A percentile compares a stretch with the other conserved stretches of the same genome.
Evolutionary conservation across 2,113 vertebrate species (phyloP).

Genomic region (Gallinago undulata): DNA sequence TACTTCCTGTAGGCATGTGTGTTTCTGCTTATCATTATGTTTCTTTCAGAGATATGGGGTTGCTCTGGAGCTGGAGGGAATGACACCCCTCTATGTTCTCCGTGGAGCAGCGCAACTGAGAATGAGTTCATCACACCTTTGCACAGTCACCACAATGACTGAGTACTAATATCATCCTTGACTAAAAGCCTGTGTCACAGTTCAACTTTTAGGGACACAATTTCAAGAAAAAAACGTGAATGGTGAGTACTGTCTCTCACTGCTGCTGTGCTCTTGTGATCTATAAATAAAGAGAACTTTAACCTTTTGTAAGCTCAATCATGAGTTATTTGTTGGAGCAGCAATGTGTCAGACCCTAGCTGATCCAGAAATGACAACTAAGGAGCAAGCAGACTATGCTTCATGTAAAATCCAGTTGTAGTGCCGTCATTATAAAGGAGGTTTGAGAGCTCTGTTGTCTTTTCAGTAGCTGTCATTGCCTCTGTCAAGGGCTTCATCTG

Average conservation of each 20-base stretch:
- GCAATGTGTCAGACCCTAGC: neutral
- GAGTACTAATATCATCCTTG: neutral
- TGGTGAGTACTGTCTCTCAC: neutral
- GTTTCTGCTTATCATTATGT: neutral
- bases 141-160: neutral
- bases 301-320: slow-evolving; percentile 34
- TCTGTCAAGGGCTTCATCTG: slow-evolving; percentile 24
- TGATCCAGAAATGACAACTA: slow-evolving; percentile 48
- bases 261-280: neutral
- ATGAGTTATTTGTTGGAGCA: slow-evolving; percentile 51
- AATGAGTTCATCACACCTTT: neutral
- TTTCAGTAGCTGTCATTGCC: slow-evolving; percentile 41
- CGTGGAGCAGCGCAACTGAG: neutral
- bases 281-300: slow-evolving; percentile 49
- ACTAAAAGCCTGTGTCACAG: neutral
- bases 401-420: slow-evolving; percentile 39
- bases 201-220: neutral
- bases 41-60: neutral
- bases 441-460: slow-evolving; percentile 33
- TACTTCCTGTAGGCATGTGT: neutral
- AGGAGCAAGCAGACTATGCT: neutral
- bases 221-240: neutral
- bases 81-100: neutral
- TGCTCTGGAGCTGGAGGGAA: neutral
- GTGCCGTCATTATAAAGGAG: neutral